A percentile compares a stretch with the other conserved stretches of the same genome.
These are phyloP conservation scores for Barbus barbus DNA, from an alignment of 2,113 vertebrate genomes.

Conservation along the genomic window DNA sequence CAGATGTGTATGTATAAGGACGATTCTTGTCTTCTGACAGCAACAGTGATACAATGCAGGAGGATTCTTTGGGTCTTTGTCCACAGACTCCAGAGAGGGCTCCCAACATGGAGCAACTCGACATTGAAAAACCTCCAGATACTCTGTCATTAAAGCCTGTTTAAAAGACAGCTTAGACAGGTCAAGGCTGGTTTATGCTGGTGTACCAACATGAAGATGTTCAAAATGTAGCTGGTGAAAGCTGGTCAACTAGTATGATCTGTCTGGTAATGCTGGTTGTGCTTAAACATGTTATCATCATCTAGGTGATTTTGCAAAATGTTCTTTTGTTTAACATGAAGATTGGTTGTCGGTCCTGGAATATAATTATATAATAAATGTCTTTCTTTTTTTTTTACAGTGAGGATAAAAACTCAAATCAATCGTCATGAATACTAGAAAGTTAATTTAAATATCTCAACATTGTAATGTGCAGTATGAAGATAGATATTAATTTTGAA, in stretches of 20 bases:
- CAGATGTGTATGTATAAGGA: constrained; percentile 26
- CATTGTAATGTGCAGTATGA: too few species aligned
- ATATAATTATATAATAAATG: too few species aligned
- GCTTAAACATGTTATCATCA: background rate
- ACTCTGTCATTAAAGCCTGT: background rate
- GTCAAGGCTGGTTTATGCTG: background rate
- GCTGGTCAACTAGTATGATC: background rate
- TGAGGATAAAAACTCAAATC: too few species aligned
- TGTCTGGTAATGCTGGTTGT: background rate
- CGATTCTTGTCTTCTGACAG: background rate
- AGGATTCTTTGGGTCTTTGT: background rate
- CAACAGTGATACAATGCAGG: constrained; percentile 45
- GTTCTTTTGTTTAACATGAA: background rate
- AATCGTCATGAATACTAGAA: too few species aligned
- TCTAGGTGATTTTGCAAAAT: background rate
- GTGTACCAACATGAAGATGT: background rate
- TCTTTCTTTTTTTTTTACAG: too few species aligned
- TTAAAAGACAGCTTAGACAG: background rate
- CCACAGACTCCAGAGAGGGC: background rate
- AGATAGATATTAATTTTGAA: background rate
- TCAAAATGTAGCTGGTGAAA: background rate
- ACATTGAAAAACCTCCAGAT: constrained; percentile 10
- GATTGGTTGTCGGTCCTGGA: background rate
- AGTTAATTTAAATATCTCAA: background rate
- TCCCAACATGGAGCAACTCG: constrained; percentile 7